Percentiles rank a stretch among this genome's conserved stretches.
phyloP scores from a whole-genome alignment of 1,140 invertebrate genomes.

The Gerris buenoi region DNA sequence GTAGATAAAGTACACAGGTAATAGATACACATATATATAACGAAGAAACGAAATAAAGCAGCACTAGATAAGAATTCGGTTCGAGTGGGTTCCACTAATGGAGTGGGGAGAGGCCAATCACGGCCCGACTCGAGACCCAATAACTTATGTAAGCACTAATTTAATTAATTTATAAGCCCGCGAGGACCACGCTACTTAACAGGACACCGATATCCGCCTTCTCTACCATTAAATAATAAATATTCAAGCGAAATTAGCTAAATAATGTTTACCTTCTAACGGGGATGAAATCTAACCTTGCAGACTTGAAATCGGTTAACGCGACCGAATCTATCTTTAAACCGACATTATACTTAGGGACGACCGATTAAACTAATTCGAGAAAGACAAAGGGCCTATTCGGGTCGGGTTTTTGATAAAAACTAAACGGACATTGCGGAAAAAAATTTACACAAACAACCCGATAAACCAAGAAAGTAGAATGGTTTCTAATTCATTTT shows the following conservation, averaged over 20 bases:
- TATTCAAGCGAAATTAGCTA: too few relatives aligned
- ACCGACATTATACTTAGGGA: too few relatives aligned
- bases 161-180: too few relatives aligned
- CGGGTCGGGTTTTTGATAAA: neutral
- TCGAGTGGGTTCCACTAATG: conserved; percentile 12
- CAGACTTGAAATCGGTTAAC: too few relatives aligned
- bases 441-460: neutral
- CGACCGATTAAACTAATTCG: too few relatives aligned
- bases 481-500: neutral
- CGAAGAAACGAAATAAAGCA: neutral
- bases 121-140: neutral
- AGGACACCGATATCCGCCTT: too few relatives aligned
- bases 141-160: neutral
- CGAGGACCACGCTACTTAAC: too few relatives aligned
- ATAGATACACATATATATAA: too few relatives aligned
- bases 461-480: neutral
- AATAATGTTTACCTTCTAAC: conserved; percentile 10
- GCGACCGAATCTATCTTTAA: too few relatives aligned
- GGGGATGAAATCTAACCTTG: conserved; percentile 14
- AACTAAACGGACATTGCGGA: neutral
- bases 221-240: too few relatives aligned
- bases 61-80: neutral
- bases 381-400: too few relatives aligned
- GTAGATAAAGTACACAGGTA: too few relatives aligned
- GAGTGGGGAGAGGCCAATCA: conserved; percentile 11